These are phyloP conservation scores for Conus betulinus DNA, from an alignment of 1,140 invertebrate species.

Conservation along the genomic window DNA sequence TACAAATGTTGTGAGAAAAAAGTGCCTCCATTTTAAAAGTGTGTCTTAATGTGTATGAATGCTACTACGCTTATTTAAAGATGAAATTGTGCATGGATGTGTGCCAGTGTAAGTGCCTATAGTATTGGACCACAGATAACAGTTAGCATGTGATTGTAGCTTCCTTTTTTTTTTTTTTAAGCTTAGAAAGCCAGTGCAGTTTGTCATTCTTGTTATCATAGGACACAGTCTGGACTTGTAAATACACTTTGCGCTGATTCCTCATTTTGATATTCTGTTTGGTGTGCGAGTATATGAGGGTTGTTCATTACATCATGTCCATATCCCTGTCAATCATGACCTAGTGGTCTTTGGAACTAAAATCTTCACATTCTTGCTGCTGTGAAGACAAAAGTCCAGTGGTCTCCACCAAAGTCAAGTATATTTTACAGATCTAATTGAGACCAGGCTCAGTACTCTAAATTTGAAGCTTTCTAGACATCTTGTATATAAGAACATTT, in stretches of 20 bases:
- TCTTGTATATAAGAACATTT: no score
- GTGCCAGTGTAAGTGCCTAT: background rate
- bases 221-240: background rate
- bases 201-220: background rate
- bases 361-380: no score
- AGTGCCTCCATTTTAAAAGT: background rate
- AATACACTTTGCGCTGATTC: background rate
- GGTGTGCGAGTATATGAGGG: no score
- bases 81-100: background rate
- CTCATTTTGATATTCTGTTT: background rate
- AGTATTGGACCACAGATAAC: background rate
- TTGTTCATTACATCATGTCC: no score
- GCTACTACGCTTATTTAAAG: background rate
- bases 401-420: no score
- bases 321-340: no score
- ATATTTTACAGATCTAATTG: no score
- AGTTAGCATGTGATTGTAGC: background rate
- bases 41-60: background rate
- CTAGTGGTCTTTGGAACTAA: no score
- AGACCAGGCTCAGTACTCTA: no score
- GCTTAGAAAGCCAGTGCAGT: background rate
- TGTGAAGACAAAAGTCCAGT: no score
- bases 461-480: no score
- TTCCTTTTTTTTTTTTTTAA: background rate
- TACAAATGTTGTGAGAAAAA: background rate